phyloP scores from a whole-genome alignment of 53 echinoderm and acorn worm species.

The Pentamera pediparva region DNA sequence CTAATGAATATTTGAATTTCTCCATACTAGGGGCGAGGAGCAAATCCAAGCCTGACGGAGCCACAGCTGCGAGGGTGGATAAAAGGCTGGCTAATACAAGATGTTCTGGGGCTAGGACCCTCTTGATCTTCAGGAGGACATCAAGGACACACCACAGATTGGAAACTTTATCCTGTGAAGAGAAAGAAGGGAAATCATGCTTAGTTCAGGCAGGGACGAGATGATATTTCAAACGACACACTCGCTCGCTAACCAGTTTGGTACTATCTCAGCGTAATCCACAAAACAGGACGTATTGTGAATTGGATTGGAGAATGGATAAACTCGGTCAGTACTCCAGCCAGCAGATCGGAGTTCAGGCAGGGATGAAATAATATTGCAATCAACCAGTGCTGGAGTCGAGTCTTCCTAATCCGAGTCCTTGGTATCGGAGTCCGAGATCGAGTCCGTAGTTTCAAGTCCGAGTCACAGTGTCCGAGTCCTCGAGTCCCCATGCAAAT shows the following conservation, averaged over 20 bases:
- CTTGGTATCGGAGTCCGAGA: too few species aligned
- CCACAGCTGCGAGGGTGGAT: conserved; percentile 52
- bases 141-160: conserved; percentile 92
- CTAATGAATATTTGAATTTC: conserved; percentile 81
- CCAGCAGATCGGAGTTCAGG: too few species aligned
- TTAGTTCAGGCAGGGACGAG: not conserved
- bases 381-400: too few species aligned
- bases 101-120: conserved; percentile 42
- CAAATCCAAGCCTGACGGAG: conserved; percentile 65
- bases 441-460: too few species aligned
- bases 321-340: too few species aligned
- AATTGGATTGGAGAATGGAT: too few species aligned
- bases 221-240: not conserved
- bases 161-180: conserved; percentile 84
- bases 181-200: not conserved
- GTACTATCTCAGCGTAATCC: too few species aligned
- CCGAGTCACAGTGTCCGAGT: too few species aligned
- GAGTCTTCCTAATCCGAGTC: too few species aligned
- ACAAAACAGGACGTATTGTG: too few species aligned
- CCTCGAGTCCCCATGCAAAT: too few species aligned
- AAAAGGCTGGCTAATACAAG: conserved; percentile 60
- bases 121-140: conserved; percentile 63
- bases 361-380: too few species aligned
- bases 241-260: not conserved
- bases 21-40: conserved; percentile 56